A percentile compares a stretch with the other conserved stretches of the same genome.
Conservation (phyloP, 2,113 vertebrate species). For the Ictidomys tridecemlineatus region DNA sequence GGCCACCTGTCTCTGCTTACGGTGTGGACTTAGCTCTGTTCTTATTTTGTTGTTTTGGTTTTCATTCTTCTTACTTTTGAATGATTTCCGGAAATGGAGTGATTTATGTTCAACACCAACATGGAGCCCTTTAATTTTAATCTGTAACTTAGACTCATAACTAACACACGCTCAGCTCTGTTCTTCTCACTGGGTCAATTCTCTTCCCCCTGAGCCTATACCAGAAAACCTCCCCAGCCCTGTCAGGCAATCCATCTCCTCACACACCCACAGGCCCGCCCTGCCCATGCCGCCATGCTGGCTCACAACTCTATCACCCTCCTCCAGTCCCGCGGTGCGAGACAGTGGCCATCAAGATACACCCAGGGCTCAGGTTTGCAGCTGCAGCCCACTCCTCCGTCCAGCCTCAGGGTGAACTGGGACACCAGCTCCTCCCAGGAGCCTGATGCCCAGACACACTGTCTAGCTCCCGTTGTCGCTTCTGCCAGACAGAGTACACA, state of each 20-base stretch:
- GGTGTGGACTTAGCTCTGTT: not conserved
- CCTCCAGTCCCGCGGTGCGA: not conserved
- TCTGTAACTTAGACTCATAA: not conserved
- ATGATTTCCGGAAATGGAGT: not conserved
- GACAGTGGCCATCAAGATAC: too few relatives aligned
- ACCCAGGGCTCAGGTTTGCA: too few relatives aligned
- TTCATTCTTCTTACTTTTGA: not conserved
- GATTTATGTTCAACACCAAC: conserved; percentile 54
- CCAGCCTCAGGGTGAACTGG: too few relatives aligned
- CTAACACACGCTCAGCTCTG: not conserved
- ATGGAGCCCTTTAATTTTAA: not conserved
- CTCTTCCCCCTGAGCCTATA: not conserved
- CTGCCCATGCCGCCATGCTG: rapidly evolving
- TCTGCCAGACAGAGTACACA: too few relatives aligned
- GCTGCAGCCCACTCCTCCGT: too few relatives aligned
- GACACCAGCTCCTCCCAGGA: too few relatives aligned
- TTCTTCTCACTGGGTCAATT: too few relatives aligned
- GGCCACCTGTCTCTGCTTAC: not conserved
- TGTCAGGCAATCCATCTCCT: rapidly evolving
- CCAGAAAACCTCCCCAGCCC: not conserved
- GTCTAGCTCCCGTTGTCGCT: too few relatives aligned
- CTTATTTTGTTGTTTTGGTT: not conserved
- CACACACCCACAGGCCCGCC: not conserved
- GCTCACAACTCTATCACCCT: not conserved
- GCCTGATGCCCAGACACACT: too few relatives aligned